These are phyloP conservation scores for Acanthococcus lagerstroemiae DNA, from an alignment of 2,888 invertebrate species.

Conservation along the genomic window DNA sequence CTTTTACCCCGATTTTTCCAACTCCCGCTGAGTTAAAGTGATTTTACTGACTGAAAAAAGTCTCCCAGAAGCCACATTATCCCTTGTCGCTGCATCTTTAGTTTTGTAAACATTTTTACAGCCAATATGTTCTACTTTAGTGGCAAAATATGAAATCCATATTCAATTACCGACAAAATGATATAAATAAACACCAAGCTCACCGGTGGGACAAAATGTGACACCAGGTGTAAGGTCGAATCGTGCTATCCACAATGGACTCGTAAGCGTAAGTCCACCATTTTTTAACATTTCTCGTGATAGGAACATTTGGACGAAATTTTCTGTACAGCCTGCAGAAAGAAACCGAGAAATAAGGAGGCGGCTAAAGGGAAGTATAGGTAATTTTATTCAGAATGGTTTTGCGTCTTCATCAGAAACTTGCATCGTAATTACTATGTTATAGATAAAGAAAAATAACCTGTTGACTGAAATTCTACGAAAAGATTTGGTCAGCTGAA, in stretches of 20 bases:
- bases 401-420: background rate
- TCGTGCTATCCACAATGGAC: slow-evolving; percentile 58
- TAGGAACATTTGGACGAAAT: slow-evolving; percentile 50
- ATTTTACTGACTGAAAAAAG: too few relatives aligned
- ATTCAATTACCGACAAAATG: background rate
- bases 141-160: background rate
- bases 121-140: background rate
- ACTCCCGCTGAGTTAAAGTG: too few relatives aligned
- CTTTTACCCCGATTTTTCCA: too few relatives aligned
- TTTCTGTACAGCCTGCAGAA: slow-evolving; percentile 51
- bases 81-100: too few relatives aligned
- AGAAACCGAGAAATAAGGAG: background rate
- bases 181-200: too few relatives aligned
- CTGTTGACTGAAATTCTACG: slow-evolving; percentile 55
- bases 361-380: background rate
- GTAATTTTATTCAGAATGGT: too few relatives aligned
- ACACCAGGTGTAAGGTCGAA: slow-evolving; percentile 64
- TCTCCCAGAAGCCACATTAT: too few relatives aligned
- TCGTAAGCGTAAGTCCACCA: slow-evolving; percentile 72
- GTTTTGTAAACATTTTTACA: too few relatives aligned
- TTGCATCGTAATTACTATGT: background rate
- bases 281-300: slow-evolving; percentile 49
- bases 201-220: slow-evolving; percentile 56
- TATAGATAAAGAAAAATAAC: slow-evolving; percentile 40
- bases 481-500: slow-evolving; percentile 43